A percentile compares a stretch with the other conserved stretches of the same genome.
phyloP scores from a whole-genome alignment of 2,797 vertebrate species.

The Manis crassicaudata region DNA sequence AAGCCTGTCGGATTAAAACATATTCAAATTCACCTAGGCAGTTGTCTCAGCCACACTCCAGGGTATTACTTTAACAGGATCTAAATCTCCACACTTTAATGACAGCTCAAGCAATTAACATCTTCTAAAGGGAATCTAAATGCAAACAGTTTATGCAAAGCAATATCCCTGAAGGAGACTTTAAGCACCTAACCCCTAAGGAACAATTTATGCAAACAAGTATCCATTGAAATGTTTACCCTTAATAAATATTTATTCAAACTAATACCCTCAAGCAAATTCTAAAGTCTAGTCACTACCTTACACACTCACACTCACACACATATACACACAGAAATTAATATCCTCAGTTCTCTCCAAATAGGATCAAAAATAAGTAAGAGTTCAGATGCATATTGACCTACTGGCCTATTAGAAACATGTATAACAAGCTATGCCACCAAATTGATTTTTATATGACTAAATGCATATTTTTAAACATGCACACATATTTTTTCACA shows the following conservation, averaged over 20 bases:
- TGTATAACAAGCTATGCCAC: background rate
- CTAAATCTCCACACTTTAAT: constrained; percentile 79
- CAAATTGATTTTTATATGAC: background rate
- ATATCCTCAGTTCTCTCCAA: background rate
- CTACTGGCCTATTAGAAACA: background rate
- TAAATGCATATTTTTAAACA: background rate
- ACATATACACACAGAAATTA: background rate
- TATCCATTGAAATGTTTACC: constrained; percentile 69
- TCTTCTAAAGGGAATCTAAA: constrained; percentile 76
- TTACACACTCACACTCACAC: background rate
- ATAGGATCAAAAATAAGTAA: background rate
- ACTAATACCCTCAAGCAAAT: constrained; percentile 48
- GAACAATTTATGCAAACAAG: constrained; percentile 71
- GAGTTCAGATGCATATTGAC: background rate
- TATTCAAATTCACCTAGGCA: constrained; percentile 69
- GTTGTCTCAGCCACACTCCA: constrained; percentile 61
- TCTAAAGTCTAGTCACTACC: constrained; percentile 29
- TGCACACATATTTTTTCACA: background rate
- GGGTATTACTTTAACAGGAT: constrained; percentile 75
- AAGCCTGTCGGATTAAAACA: constrained; percentile 43
- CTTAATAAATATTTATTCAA: constrained; percentile 80
- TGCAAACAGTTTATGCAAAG: constrained; percentile 79
- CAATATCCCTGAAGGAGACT: constrained; percentile 71
- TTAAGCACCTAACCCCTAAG: constrained; percentile 76
- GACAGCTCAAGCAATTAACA: constrained; percentile 79